Evolutionary conservation across 2,888 invertebrate species (phyloP).

Genomic region (Dynastes grantii): DNA sequence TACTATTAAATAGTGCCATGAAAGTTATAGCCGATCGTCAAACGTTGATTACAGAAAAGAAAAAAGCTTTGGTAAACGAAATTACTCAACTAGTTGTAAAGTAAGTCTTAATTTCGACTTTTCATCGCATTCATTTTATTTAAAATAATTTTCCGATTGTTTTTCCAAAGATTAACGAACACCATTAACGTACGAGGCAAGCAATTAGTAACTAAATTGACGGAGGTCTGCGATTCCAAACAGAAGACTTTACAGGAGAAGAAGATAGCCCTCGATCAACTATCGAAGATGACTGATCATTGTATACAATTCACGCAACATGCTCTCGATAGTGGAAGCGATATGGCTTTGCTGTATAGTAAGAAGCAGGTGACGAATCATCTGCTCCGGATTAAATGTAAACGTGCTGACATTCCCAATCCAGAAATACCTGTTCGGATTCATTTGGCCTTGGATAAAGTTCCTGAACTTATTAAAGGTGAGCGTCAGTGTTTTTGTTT

Average conservation of each 20-base stretch:
- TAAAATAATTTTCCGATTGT: neutral
- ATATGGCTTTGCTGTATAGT: conserved; percentile 87
- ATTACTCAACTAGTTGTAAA: conserved; percentile 91
- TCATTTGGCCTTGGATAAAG: conserved; percentile 84
- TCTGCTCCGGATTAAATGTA: conserved; percentile 86
- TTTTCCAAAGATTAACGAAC: conserved; percentile 78
- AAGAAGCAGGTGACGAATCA: conserved; percentile 85
- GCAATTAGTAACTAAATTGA: conserved; percentile 85
- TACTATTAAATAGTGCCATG: conserved; percentile 83
- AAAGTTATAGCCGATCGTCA: conserved; percentile 89
- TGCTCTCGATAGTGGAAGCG: conserved; percentile 85
- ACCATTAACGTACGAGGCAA: conserved; percentile 88
- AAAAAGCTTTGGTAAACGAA: conserved; percentile 87
- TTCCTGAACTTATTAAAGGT: conserved; percentile 87
- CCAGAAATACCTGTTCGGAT: conserved; percentile 91
- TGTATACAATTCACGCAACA: conserved; percentile 88
- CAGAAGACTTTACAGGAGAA: conserved; percentile 88
- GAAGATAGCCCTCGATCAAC: conserved; percentile 85
- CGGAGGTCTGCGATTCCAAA: conserved; percentile 85
- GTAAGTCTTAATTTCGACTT: conserved; percentile 70
- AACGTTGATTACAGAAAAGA: conserved; percentile 87
- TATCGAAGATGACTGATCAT: conserved; percentile 90
- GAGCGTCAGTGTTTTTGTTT: conserved; percentile 51
- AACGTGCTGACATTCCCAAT: conserved; percentile 90
- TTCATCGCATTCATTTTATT: conserved; percentile 1